Evolutionary conservation across 2,888 invertebrate genomes (phyloP).

Genomic region (Melanophora roralis): DNA sequence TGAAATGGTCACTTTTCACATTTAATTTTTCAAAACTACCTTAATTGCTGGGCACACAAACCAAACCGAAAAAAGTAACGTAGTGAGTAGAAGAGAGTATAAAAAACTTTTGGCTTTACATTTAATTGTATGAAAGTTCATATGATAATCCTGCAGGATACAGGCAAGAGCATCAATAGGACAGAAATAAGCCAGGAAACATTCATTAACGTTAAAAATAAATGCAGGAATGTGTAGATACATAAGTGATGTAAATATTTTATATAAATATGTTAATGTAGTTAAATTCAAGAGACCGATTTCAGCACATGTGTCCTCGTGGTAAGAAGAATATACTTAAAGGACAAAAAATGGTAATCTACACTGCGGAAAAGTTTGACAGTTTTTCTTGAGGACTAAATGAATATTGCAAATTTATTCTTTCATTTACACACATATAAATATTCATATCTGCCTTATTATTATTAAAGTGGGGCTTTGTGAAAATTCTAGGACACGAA

Average conservation of each 20-base stretch:
- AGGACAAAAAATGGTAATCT: too few species aligned
- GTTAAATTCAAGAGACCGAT: constrained; percentile 60
- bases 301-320: constrained; percentile 68
- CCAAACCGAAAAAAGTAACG: constrained; percentile 34
- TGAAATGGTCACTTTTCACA: constrained; percentile 63
- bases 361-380: too few species aligned
- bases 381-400: too few species aligned
- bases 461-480: too few species aligned
- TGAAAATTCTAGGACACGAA: too few species aligned
- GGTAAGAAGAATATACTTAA: constrained; percentile 22
- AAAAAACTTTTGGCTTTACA: constrained; percentile 61
- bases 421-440: too few species aligned
- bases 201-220: constrained; percentile 46
- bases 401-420: too few species aligned
- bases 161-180: constrained; percentile 24
- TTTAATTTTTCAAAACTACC: constrained; percentile 70
- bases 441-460: too few species aligned
- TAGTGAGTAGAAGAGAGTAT: constrained; percentile 64
- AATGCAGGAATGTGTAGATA: constrained; percentile 6
- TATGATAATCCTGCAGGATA: constrained; percentile 64
- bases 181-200: constrained; percentile 36
- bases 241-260: constrained; percentile 8
- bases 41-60: constrained; percentile 71
- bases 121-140: constrained; percentile 68
- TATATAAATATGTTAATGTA: not conserved